Evolutionary conservation across 2,113 vertebrate genomes (phyloP), one percentile per base, ranked within the genome.

Genomic region (Tetraodon nigroviridis): DNA sequence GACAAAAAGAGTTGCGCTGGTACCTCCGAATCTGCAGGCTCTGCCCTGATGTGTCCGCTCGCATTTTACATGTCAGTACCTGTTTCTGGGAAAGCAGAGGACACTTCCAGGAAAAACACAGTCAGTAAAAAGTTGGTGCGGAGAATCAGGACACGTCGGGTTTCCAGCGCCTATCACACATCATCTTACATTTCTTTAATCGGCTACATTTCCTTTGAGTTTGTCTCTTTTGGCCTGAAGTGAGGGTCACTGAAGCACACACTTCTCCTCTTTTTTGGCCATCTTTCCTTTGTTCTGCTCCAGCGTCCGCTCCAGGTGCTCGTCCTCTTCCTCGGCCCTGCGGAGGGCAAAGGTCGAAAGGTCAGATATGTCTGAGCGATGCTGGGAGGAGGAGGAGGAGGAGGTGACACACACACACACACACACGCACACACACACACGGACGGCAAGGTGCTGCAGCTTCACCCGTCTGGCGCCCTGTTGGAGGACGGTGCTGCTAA

Each of bases 201-300:
- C 71, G 78, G 76, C 80, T 84, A 87, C 73, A 78, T 80, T 63
- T 78, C 57, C 78, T 56, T 46, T 58, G 81, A 59, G 71, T 57
- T 49, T 78, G 76, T 72, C 45, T 46, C 48, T 24, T 46, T 16
- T 17, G 4, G 6, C 0, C 32, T 55, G 54, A 61, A 47, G 1
- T 62, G 73, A 68, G 71, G 44, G 67, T 95, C 92, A 99, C 64
- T 99, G 95, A 80, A 99, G 89, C 75, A 93, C 81, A 73, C 96
- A 99, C 80, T 99, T 98, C 88, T 99, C 96, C 85, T 98, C 96
- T 82, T 97, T 97, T 91, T 99, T 98, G 87, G 93, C 92, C 94
- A 98, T 99, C 87, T 97, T 98, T 90, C 96, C 96, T 94, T 96
- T 98, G 92, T 95, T 99, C 92, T 97, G 95, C 87, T 99, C 96